Base-by-base conservation (phyloP, 2,797 vertebrate genomes). In the Mergus octosetaceus region DNA sequence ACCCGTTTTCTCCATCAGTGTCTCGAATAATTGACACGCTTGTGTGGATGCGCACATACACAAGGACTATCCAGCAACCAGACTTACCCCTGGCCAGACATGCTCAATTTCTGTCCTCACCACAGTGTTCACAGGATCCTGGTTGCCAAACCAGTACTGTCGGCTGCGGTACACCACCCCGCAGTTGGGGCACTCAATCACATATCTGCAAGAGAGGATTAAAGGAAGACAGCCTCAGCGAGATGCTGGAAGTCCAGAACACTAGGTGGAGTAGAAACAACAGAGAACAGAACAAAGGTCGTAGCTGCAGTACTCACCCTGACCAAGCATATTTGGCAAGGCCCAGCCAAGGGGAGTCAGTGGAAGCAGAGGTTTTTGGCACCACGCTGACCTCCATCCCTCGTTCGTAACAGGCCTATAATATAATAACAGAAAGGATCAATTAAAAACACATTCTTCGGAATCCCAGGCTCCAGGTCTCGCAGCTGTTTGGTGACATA, bases 251-350 rank as follows among this genome's bases (percentile, higher is more conserved):
- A 61, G 45, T 24, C 30, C 45, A 14, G 1, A 6, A 20, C 36
- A 60, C 17, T 27, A 27, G 22, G 41, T 66, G 87, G 45, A 0
- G 2, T 6, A 77, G 51, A 74, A 20, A 38, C 16, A 69, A 51
- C 19, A 53, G 51, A 54, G 11, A 45, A 24, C 38, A 90, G 65
- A 68, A 47, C 45, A 51, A 34, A 85, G 18, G 54, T 69, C 30
- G 13, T 22, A 61, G 25, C 41, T 80, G 45, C 76, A 49, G 43
- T 30, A 98, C 99, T 99, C 97, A 99, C 99, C 99, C 99, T 56
- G 99, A 99, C 99, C 99, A 99, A 69, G 99, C 99, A 6, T 99
- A 99, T 94, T 99, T 99, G 89, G 99, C 99, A 92, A 99, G 98
- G 64, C 99, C 99, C 95, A 99, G 98, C 99, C 99, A 99, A 64